Conservation (phyloP, 2,113 vertebrate genomes). For the Lepidothrix coronata region DNA sequence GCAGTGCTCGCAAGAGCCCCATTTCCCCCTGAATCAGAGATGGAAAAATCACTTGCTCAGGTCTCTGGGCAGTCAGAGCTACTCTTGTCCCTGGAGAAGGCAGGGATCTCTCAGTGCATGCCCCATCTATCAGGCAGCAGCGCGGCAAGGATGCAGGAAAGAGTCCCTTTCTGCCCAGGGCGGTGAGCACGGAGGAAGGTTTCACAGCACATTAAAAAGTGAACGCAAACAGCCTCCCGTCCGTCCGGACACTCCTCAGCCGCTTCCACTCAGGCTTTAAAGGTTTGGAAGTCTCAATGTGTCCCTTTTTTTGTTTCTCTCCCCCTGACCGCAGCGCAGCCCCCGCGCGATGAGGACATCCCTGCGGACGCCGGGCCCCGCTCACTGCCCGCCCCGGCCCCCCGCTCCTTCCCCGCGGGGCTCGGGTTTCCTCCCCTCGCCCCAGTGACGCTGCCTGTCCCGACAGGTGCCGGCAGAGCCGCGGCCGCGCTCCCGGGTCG, state of each 20-base stretch:
- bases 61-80: background rate
- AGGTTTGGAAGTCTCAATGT: background rate
- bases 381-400: background rate
- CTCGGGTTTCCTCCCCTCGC: slow-evolving; percentile 11
- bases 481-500: background rate
- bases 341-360: background rate
- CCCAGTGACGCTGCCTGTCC: background rate
- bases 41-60: background rate
- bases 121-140: background rate
- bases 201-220: fast-evolving
- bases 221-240: fast-evolving
- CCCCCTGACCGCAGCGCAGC: background rate
- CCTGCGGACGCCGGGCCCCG: background rate
- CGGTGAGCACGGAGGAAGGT: fast-evolving
- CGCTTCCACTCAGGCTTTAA: background rate
- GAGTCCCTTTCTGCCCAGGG: fast-evolving
- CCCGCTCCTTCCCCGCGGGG: background rate
- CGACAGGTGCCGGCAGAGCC: background rate
- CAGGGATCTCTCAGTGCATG: background rate
- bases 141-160: background rate
- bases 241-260: too few species aligned
- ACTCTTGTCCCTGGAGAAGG: background rate
- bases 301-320: background rate
- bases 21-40: background rate
- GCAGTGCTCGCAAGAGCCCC: background rate